Base-by-base conservation (phyloP, 2,113 vertebrate genomes). In the Ochotona curzoniae region DNA sequence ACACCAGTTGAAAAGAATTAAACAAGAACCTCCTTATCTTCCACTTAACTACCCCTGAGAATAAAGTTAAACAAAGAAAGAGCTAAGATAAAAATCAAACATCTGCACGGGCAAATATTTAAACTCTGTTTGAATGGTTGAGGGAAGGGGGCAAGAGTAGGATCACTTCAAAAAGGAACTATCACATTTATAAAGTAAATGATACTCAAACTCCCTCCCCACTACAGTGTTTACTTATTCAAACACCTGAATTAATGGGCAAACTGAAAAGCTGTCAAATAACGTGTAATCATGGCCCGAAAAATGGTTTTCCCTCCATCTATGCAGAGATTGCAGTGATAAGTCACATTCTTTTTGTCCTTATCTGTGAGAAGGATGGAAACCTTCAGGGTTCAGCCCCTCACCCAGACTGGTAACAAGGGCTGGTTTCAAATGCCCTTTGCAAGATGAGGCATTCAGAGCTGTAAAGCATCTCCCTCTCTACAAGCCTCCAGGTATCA, bases 31-130 rank as follows among this genome's bases (percentile, higher is more conserved):
- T 92, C 8, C 80, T 98, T 98, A 98, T 98, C 98, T 96, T 64
- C 96, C 96, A 97, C 97, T 98, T 97, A 97, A 98, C 97, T 95
- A 96, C 95, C 90, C 88, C 25, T 0, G 85, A 98, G 97, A 98
- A 96, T 91, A 91, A 97, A 97, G 97, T 93, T 94, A 98, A 98
- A 98, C 97, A 98, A 94, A 97, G 97, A 97, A 94, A 98, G 97
- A 96, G 92, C 97, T 82, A 91, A 5, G 96, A 98, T 98, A 98
- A 98, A 98, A 97, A 3, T 95, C 95, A 96, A 98, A 96, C 94
- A 96, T 95, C 96, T 93, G 93, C 96, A 88, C 90, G 94, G 96
- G 97, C 97, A 98, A 98, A 98, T 98, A 98, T 98, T 98, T 98
- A 98, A 98, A 97, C 96, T 96, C 87, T 92, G 95, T 93, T 95